phyloP scores from a whole-genome alignment of 2,113 vertebrate genomes.

The Mystacornis crossleyi region DNA sequence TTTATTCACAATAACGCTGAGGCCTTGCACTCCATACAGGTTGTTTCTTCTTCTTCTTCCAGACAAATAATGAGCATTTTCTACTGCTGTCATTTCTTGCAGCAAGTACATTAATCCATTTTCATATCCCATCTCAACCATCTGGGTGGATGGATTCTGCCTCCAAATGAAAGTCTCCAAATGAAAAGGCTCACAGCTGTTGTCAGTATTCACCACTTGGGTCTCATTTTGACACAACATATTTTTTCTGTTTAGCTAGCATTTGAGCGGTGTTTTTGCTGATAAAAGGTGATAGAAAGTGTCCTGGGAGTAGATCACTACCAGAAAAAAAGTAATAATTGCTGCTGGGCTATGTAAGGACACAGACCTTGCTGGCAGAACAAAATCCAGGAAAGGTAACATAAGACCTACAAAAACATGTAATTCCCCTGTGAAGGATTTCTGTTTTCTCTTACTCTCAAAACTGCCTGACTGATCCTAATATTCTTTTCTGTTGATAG shows the following conservation, averaged over 20 bases:
- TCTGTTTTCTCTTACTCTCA: not conserved
- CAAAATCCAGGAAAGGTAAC: not conserved
- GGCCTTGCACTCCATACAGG: not conserved
- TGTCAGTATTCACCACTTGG: not conserved
- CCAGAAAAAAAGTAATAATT: not conserved
- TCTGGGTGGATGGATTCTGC: not conserved
- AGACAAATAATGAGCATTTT: constrained; percentile 1
- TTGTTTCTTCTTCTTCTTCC: not conserved
- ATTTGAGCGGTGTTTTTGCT: not conserved
- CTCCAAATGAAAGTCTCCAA: constrained; percentile 39
- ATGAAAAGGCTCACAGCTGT: constrained; percentile 44
- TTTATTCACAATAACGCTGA: not conserved
- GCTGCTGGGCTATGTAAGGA: not conserved
- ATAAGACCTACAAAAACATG: not conserved
- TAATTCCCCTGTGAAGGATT: not conserved
- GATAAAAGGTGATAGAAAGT: constrained; percentile 24
- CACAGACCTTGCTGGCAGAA: not conserved
- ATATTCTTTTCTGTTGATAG: not conserved
- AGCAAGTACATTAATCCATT: not conserved
- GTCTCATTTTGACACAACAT: not conserved
- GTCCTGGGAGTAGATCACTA: not conserved
- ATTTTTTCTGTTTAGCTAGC: not conserved
- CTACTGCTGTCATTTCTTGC: not conserved
- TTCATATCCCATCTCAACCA: constrained; percentile 13
- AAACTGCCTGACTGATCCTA: not conserved